Conservation (phyloP, 2,797 vertebrate species). For the Pempheris klunzingeri region DNA sequence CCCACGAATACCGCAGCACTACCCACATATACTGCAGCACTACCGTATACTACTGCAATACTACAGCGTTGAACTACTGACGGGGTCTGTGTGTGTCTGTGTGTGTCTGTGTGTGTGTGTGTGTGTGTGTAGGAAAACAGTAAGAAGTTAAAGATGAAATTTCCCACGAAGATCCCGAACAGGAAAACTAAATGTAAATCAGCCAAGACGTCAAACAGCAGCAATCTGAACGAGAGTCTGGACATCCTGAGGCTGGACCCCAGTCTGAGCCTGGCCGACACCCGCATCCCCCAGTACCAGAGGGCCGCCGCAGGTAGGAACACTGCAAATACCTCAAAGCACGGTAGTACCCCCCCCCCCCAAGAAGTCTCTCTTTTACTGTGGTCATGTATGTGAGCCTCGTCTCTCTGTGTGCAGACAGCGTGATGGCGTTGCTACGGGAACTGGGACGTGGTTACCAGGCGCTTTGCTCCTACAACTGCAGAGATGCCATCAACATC, state of each 20-base stretch:
- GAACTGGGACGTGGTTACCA: conserved; percentile 96
- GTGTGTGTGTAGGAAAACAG: conserved; percentile 92
- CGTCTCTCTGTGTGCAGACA: conserved; percentile 58
- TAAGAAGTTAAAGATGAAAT: conserved; percentile 99
- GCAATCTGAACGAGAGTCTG: conserved; percentile 95
- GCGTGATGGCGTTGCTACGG: conserved; percentile 84
- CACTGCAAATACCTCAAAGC: not conserved
- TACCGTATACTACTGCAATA: no score
- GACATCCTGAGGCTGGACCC: conserved; percentile 96
- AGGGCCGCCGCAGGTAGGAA: conserved; percentile 91
- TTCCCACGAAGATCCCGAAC: conserved; percentile 98
- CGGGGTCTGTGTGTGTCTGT: no score
- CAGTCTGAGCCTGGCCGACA: conserved; percentile 85
- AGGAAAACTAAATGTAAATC: conserved; percentile 98
- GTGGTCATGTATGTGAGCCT: not conserved
- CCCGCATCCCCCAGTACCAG: conserved; percentile 93
- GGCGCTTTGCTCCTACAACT: conserved; percentile 96
- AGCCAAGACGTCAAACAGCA: conserved; percentile 92
- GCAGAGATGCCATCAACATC: conserved; percentile 95
- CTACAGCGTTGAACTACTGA: no score
- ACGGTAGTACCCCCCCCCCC: not conserved
- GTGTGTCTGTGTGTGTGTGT: not conserved
- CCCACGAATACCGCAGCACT: no score
- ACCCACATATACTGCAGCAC: no score
- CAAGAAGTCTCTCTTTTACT: not conserved